Conservation (phyloP, 2,113 vertebrate genomes). For the Albula glossodonta region DNA sequence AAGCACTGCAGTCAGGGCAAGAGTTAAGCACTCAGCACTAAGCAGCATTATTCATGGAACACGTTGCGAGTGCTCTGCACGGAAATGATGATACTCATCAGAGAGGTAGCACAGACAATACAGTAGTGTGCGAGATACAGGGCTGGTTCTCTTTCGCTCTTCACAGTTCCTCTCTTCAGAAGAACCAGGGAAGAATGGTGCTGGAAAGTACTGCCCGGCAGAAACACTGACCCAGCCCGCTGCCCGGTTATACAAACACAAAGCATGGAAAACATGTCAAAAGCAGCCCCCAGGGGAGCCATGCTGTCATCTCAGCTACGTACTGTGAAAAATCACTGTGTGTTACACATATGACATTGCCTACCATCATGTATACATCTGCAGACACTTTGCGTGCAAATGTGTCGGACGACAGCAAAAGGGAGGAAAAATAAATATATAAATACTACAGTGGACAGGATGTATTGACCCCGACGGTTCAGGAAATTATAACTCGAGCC, state of each 20-base stretch:
- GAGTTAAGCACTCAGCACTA: not conserved
- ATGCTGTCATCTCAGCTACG: constrained; percentile 25
- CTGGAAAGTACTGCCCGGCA: not conserved
- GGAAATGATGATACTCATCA: not conserved
- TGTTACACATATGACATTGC: constrained; percentile 26
- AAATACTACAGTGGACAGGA: constrained; percentile 5
- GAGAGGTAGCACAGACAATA: no score
- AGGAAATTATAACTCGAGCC: constrained; percentile 27
- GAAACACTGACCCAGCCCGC: not conserved
- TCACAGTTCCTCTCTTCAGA: no score
- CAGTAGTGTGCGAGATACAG: no score
- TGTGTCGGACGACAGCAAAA: constrained; percentile 4
- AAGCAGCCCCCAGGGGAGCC: constrained; percentile 23
- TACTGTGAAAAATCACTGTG: not conserved
- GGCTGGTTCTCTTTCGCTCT: no score
- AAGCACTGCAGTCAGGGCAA: not conserved
- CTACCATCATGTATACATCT: constrained; percentile 19
- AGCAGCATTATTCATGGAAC: not conserved
- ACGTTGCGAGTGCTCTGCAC: not conserved
- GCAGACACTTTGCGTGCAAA: constrained; percentile 29
- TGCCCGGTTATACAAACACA: not conserved
- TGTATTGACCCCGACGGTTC: constrained; percentile 17
- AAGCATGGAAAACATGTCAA: constrained; percentile 11
- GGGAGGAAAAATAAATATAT: not conserved
- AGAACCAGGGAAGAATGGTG: not conserved